Evolutionary conservation across 2,888 invertebrate genomes (phyloP), one percentile per base, ranked within the genome.

Genomic region (Bellardia bayeri): DNA sequence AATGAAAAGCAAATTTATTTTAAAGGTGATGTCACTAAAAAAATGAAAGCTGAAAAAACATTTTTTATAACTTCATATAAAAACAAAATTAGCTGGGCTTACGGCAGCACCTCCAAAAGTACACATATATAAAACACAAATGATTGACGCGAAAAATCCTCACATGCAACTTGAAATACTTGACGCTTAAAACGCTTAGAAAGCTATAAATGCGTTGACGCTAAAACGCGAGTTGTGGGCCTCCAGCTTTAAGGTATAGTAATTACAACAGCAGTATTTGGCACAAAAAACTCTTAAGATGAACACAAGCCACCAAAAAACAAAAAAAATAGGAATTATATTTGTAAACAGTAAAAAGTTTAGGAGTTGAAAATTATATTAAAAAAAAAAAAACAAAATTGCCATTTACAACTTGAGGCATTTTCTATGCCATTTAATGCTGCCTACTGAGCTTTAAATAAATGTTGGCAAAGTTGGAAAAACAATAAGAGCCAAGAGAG

Each of bases 381-480:
- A 37, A 75, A n/a, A 23, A 75, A 66, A 64, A 30, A 23, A 37
- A 45, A 30, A 66, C 14, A 49, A 61, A 75, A 61, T 7, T 76
- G 37, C 64, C 64, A 51, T 64, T 76, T 64, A 37, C 13, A 13
- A 37, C 16, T 49, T n/a, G 2, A 13, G 64, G 51, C 78, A 78
- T 40, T 66, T 78, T 66, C 9, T 66, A 33, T 51, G n/a, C 51
- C 40, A 54, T 37, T 66, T 66, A 23, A 30, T 56, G 8, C 54
- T 42, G 63, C 51, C 76, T 78, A 63, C 80, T 54, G 63, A 51
- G 71, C 51, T 80, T 80, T 69, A 80, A 71, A 71, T 71, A 71
- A 71, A 79, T 58, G 37, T 33, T 37, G 16, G 33, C 16, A 69
- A 80, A 54, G 80, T 80, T 71, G 40, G 63, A 61, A 79, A 79